Conservation (phyloP, 2,888 invertebrate species). For the Lithophane socia region DNA sequence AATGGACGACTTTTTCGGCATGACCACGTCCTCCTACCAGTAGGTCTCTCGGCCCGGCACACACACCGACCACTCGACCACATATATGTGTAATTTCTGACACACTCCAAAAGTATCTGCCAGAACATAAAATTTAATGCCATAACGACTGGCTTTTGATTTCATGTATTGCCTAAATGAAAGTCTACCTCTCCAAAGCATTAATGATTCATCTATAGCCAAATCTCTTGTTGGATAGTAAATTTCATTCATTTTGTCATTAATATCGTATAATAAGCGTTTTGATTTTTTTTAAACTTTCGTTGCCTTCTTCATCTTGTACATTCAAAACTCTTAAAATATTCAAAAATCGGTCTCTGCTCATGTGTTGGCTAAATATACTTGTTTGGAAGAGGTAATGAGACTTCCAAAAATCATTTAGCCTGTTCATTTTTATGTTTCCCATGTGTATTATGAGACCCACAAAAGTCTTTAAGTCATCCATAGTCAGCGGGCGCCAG, state of each 20-base stretch:
- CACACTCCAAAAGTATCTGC: no score
- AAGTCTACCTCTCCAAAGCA: slow-evolving; percentile 39
- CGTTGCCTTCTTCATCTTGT: slow-evolving; percentile 29
- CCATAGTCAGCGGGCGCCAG: slow-evolving; percentile 21
- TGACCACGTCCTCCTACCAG: no score
- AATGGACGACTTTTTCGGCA: neutral
- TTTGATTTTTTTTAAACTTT: slow-evolving; percentile 30
- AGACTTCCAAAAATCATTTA: slow-evolving; percentile 36
- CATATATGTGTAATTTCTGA: no score
- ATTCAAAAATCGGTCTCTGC: no score
- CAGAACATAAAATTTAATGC: no score
- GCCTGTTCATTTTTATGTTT: slow-evolving; percentile 28
- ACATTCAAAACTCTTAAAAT: slow-evolving; percentile 18
- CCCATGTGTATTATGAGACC: slow-evolving; percentile 25
- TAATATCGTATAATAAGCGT: slow-evolving; percentile 22
- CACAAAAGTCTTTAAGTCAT: slow-evolving; percentile 19
- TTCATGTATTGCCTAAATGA: slow-evolving; percentile 22
- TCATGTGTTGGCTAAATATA: slow-evolving; percentile 17
- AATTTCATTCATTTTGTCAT: slow-evolving; percentile 25
- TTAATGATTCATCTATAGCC: slow-evolving; percentile 38
- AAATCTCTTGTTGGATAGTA: slow-evolving; percentile 35
- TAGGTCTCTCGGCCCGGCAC: no score
- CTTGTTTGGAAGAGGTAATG: slow-evolving; percentile 30
- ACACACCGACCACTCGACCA: no score
- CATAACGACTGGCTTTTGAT: slow-evolving; percentile 14